Evolutionary conservation across 2,797 vertebrate genomes (phyloP), one percentile per base, ranked within the genome.

Genomic region (Gallinago solitaria): DNA sequence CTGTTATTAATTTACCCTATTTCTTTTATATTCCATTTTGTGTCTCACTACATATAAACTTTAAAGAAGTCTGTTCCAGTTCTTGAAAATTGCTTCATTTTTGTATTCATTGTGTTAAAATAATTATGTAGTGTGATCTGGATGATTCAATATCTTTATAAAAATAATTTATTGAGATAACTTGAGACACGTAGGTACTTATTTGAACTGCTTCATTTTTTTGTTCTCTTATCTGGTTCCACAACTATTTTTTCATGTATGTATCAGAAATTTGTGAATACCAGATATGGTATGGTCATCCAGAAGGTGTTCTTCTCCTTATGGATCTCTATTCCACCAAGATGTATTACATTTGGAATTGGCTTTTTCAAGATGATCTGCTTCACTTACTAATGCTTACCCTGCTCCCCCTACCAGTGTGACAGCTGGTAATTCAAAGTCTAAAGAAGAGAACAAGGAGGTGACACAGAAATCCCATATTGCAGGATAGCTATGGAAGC

Each of bases 1-100:
- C 82, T 95, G 92, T 68, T 94, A 68, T 21, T 94, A 84, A 91
- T 95, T 95, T 90, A 30, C 57, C 17, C 18, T 83, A n/a, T 89
- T 92, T 87, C 32, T 85, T 92, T 94, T 60, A 71, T 83, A 80
- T 87, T 95, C 25, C 5, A 16, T 61, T 84, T 85, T 88, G 79
- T 39, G 53, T 15, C 24, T 88, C 33, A 50, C 41, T 33, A 67
- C 32, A 74, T 19, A 77, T 16, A 68, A 79, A 92, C 24, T 65
- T 89, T 67, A 37, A 74, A 77, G 50, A 79, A 65, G 11, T 32
- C n/a, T 60, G 20, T 60, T 87, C 18, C 14, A 78, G 41, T 81
- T 94, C 61, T 75, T 88, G 51, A 90, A 79, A 82, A 92, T 30
- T 1, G 5, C 27, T 87, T 77, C 5, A 56, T 41, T 89, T 96